phyloP scores from a whole-genome alignment of 2,888 invertebrate genomes.

The Pogonocherus hispidulus region DNA sequence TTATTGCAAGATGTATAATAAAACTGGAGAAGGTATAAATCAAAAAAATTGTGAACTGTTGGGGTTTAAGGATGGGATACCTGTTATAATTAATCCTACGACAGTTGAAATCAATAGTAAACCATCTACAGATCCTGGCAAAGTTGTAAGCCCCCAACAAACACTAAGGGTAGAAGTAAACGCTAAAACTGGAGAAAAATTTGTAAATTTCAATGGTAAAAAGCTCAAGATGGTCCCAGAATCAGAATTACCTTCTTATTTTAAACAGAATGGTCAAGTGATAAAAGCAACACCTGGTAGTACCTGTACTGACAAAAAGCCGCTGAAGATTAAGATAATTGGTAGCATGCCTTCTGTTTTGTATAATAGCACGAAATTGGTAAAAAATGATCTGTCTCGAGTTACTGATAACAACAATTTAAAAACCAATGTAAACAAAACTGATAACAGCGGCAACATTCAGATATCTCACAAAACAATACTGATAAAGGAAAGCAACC shows the following conservation, averaged over 20 bases:
- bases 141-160: conserved; percentile 1
- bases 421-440: conserved; percentile 29
- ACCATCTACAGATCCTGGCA: background rate
- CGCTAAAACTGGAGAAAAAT: conserved; percentile 49
- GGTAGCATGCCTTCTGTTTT: conserved; percentile 28
- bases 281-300: conserved; percentile 2
- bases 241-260: conserved; percentile 32
- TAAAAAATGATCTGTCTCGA: conserved; percentile 1
- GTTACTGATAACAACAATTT: conserved; percentile 28
- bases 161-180: conserved; percentile 35
- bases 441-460: conserved; percentile 11
- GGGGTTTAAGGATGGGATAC: conserved; percentile 35
- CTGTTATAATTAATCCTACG: conserved; percentile 30
- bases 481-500: conserved; percentile 21
- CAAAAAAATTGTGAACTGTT: conserved; percentile 32
- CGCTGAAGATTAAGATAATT: conserved; percentile 38
- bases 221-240: conserved; percentile 51
- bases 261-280: conserved; percentile 9
- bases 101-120: conserved; percentile 1
- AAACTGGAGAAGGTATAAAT: conserved; percentile 15
- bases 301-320: conserved; percentile 10
- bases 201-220: conserved; percentile 52
- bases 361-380: background rate
- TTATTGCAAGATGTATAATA: conserved; percentile 32
- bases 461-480: conserved; percentile 15